These are phyloP conservation scores for Neoitamus cyanurus DNA, from an alignment of 2,888 invertebrate genomes.

Conservation along the genomic window DNA sequence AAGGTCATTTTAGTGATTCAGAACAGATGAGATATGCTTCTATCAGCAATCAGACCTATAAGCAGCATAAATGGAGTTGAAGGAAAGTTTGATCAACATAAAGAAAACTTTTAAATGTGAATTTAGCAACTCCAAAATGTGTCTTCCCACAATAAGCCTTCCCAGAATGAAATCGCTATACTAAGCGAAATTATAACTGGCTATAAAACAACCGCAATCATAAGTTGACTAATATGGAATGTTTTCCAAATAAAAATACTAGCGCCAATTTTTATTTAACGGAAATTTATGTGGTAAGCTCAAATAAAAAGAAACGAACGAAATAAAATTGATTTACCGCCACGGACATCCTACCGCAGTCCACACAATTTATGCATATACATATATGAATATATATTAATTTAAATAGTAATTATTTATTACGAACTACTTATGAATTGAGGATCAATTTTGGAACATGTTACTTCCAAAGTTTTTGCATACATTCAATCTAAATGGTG, in stretches of 20 bases:
- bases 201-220: neutral
- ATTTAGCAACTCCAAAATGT: neutral
- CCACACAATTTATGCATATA: too few relatives aligned
- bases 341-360: too few relatives aligned
- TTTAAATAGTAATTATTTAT: too few relatives aligned
- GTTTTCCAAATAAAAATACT: neutral
- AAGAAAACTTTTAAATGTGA: neutral
- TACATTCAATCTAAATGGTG: too few relatives aligned
- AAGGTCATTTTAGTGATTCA: neutral
- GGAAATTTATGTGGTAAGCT: neutral
- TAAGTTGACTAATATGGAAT: neutral
- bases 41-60: neutral
- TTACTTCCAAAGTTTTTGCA: too few relatives aligned
- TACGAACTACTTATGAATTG: too few relatives aligned
- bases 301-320: neutral
- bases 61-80: neutral
- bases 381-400: too few relatives aligned
- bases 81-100: neutral
- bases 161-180: neutral
- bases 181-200: neutral
- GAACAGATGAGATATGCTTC: neutral
- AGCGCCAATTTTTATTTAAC: slow-evolving; percentile 10
- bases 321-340: too few relatives aligned
- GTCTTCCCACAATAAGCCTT: neutral
- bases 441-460: too few relatives aligned